These are phyloP conservation scores for Salvelinus sp. DNA, from an alignment of 2,113 vertebrate species.

Conservation along the genomic window DNA sequence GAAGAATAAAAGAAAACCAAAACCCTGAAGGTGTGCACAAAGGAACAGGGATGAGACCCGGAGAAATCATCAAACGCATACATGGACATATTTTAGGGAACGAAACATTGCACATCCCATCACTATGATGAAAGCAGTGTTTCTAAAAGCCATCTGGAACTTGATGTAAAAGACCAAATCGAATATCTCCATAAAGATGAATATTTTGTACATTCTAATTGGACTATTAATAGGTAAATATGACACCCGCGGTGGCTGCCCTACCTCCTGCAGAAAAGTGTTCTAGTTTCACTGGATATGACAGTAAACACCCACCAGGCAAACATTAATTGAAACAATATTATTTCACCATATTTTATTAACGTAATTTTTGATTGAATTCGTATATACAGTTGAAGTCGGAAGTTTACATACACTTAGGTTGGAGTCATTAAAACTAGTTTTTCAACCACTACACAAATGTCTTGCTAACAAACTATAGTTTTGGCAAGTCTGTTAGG, in stretches of 20 bases:
- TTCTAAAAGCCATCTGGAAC: background rate
- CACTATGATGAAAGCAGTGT: background rate
- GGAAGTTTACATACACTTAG: too few species aligned
- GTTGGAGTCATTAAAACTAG: too few species aligned
- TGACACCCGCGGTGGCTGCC: background rate
- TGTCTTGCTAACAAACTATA: too few species aligned
- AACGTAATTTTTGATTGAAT: too few species aligned
- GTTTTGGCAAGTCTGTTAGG: too few species aligned
- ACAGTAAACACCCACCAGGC: background rate
- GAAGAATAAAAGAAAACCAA: background rate
- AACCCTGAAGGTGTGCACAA: background rate
- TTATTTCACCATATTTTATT: too few species aligned
- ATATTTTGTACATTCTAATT: conserved; percentile 3
- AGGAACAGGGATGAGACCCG: background rate
- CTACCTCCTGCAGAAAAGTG: background rate
- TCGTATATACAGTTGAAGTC: too few species aligned
- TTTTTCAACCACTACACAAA: too few species aligned
- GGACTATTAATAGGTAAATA: background rate
- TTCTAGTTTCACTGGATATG: background rate
- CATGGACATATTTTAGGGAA: background rate
- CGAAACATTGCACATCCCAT: background rate
- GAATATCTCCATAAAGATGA: background rate
- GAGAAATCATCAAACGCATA: background rate
- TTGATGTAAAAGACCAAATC: background rate
- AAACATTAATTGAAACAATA: too few species aligned